Conservation (phyloP, 2,797 vertebrate species). For the Columba guinea region DNA sequence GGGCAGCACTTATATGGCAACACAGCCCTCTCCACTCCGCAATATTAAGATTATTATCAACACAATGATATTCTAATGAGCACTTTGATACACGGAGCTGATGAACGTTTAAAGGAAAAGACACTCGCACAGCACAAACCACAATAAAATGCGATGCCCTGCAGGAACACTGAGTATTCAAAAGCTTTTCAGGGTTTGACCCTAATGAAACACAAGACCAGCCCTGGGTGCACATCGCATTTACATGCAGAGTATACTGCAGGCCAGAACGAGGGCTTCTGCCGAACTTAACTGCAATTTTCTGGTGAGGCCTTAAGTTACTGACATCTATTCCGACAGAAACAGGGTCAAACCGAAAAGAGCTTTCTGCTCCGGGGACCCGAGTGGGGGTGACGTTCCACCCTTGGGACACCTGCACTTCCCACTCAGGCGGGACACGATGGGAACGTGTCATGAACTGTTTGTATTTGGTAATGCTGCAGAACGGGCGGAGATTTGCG, state of each 20-base stretch:
- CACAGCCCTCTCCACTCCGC: background rate
- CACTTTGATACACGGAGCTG: background rate
- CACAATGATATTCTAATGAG: background rate
- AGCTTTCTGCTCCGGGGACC: background rate
- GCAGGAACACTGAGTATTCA: background rate
- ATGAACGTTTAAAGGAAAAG: background rate
- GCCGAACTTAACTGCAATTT: background rate
- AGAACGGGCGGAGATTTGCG: too few relatives aligned
- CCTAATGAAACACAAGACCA: background rate
- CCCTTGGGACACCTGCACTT: background rate
- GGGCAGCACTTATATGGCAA: background rate
- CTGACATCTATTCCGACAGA: slow-evolving; percentile 17
- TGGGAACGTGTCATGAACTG: background rate
- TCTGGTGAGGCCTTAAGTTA: slow-evolving; percentile 19
- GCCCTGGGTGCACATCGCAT: background rate
- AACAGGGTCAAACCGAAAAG: background rate
- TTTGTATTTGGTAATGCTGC: too few relatives aligned
- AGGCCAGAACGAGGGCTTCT: background rate
- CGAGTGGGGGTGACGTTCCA: background rate
- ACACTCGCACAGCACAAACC: background rate
- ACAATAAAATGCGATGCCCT: background rate
- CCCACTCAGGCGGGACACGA: background rate
- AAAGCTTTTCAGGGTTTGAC: slow-evolving; percentile 29
- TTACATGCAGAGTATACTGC: background rate
- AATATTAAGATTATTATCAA: slow-evolving; percentile 1